A percentile compares a stretch with the other conserved stretches of the same genome.
Conservation (phyloP, 2,888 invertebrate species). For the Pollenia labialis region DNA sequence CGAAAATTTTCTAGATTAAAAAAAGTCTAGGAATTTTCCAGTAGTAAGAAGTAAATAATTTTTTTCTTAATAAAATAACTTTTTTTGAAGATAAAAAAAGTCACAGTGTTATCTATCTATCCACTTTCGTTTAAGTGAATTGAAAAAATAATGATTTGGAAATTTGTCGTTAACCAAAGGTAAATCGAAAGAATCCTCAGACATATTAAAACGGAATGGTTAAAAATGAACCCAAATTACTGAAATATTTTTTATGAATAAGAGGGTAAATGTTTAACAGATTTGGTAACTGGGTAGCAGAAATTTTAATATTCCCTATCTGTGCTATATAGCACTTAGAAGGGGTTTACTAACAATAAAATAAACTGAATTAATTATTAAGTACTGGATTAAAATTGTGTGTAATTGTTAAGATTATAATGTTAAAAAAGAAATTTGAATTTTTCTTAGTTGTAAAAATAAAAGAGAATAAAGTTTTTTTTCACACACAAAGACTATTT, state of each 20-base stretch:
- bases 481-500: neutral
- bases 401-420: conserved; percentile 53
- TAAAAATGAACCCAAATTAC: no score
- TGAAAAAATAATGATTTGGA: neutral
- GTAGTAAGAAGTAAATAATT: no score
- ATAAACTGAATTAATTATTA: conserved; percentile 38
- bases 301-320: neutral
- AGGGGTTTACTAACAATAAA: conserved; percentile 1
- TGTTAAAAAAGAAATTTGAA: conserved; percentile 23
- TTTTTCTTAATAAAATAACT: no score
- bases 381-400: conserved; percentile 56
- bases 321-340: conserved; percentile 3
- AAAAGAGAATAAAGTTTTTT: conserved; percentile 11
- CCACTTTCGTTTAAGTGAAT: no score
- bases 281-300: no score
- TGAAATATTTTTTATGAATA: no score
- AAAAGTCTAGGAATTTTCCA: no score
- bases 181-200: neutral
- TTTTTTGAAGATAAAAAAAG: no score
- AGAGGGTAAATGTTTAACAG: no score
- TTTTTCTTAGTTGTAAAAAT: conserved; percentile 34
- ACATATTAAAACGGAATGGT: no score
- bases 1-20: no score
- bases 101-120: no score
- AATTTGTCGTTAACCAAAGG: neutral